Conservation (phyloP, 1,140 invertebrate species). For the Brachystomella parvula region DNA sequence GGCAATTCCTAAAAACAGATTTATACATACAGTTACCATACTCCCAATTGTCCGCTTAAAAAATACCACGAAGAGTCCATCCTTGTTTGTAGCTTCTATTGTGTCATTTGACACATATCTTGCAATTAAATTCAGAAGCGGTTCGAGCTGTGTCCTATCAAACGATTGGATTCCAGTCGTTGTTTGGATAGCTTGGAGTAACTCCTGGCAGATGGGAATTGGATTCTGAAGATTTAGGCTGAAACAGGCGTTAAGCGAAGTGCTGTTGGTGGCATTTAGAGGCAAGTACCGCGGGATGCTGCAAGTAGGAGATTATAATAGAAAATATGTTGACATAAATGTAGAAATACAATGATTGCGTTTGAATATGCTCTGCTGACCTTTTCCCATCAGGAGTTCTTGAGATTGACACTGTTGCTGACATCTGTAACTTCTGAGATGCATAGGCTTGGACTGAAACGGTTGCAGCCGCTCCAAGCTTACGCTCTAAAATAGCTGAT, state of each 20-base stretch:
- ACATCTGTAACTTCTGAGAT: conserved; percentile 75
- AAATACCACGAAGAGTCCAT: conserved; percentile 69
- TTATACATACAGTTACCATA: not conserved
- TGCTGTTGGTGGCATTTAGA: conserved; percentile 72
- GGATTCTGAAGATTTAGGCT: conserved; percentile 76
- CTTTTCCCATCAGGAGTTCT: conserved; percentile 65
- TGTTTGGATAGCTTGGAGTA: conserved; percentile 63
- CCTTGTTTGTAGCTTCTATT: conserved; percentile 59
- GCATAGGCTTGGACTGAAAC: conserved; percentile 83
- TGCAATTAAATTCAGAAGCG: conserved; percentile 66
- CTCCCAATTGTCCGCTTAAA: not conserved
- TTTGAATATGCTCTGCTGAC: too few relatives aligned
- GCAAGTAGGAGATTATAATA: too few relatives aligned
- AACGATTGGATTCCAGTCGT: conserved; percentile 64
- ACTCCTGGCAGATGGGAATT: conserved; percentile 69
- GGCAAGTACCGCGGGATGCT: conserved; percentile 67
- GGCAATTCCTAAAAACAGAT: conserved; percentile 56
- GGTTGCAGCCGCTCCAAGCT: conserved; percentile 75
- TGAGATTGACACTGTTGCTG: conserved; percentile 57
- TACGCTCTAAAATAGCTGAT: conserved; percentile 59
- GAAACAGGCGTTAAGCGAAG: conserved; percentile 80
- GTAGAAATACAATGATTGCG: too few relatives aligned
- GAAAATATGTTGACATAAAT: too few relatives aligned
- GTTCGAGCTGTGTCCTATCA: conserved; percentile 52
- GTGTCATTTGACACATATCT: conserved; percentile 61